These are phyloP conservation scores for Apis florea DNA, from an alignment of 1,140 invertebrate genomes.

Conservation along the genomic window DNA sequence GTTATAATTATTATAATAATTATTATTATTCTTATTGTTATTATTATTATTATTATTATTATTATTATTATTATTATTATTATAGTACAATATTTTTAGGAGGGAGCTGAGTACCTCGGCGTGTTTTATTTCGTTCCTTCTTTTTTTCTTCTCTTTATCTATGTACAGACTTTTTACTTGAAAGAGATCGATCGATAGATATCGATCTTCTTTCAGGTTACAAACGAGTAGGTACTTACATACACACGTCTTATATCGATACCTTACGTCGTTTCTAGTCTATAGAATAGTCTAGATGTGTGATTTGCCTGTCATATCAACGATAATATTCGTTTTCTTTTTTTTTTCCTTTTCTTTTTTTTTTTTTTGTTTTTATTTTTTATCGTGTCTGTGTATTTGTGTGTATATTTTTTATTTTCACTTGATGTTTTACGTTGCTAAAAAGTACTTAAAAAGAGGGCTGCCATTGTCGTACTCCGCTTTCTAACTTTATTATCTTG, in stretches of 20 bases:
- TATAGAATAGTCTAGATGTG: constrained; percentile 41
- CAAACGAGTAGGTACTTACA: constrained; percentile 52
- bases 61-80: constrained; percentile 39
- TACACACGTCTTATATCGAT: constrained; percentile 43
- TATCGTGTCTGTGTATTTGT: constrained; percentile 3
- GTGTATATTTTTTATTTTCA: neutral
- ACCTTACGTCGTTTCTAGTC: constrained; percentile 43
- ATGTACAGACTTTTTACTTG: constrained; percentile 54
- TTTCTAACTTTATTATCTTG: neutral
- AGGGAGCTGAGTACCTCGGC: constrained; percentile 60
- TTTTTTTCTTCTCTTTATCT: neutral
- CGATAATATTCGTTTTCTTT: constrained; percentile 27
- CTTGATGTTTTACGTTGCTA: neutral
- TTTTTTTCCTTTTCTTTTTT: neutral
- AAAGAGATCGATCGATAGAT: constrained; percentile 47
- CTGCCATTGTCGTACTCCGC: constrained; percentile 12
- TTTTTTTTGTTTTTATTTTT: neutral
- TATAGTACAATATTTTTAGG: constrained; percentile 58
- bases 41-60: constrained; percentile 15
- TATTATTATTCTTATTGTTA: no score
- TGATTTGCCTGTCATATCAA: constrained; percentile 36
- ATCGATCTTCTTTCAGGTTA: constrained; percentile 50
- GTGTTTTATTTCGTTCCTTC: constrained; percentile 8
- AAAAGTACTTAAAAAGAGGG: constrained; percentile 7
- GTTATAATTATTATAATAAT: constrained; percentile 50